These are phyloP conservation scores for Pocillopora meandrina DNA, from an alignment of 92 coral and sea anemone species.

Conservation along the genomic window DNA sequence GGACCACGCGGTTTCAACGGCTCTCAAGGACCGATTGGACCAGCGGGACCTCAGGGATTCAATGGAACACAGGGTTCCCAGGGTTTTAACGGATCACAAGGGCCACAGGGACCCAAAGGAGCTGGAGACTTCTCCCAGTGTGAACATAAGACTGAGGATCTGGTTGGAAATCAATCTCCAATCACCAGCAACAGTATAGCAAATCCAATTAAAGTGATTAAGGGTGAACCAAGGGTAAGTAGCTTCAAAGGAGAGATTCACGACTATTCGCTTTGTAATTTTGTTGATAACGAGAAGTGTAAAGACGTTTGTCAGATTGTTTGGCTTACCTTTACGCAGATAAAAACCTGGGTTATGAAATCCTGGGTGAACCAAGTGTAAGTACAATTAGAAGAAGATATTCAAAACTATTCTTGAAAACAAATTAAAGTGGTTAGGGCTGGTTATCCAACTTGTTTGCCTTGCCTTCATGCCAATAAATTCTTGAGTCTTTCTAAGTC, in stretches of 20 bases:
- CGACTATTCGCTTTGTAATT: background rate
- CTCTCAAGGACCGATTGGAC: slow-evolving; percentile 28
- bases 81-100: slow-evolving; percentile 32
- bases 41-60: slow-evolving; percentile 14
- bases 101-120: background rate
- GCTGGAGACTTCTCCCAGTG: background rate
- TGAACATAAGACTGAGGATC: background rate
- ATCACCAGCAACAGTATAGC: background rate
- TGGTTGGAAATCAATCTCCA: background rate
- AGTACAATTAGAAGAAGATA: too few species aligned
- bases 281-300: too few species aligned
- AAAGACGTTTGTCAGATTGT: too few species aligned
- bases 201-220: background rate
- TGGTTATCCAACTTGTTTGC: too few species aligned
- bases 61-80: slow-evolving; percentile 25
- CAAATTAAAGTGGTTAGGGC: too few species aligned
- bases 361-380: too few species aligned
- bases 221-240: slow-evolving; percentile 25
- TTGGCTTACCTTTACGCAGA: too few species aligned
- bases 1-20: slow-evolving; percentile 31
- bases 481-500: too few species aligned
- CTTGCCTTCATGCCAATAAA: too few species aligned
- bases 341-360: too few species aligned
- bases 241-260: background rate
- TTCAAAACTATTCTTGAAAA: too few species aligned